Evolutionary conservation across 37 sponge, comb jelly and placozoan genomes (phyloP).

Genomic region (Ianthella basta): DNA sequence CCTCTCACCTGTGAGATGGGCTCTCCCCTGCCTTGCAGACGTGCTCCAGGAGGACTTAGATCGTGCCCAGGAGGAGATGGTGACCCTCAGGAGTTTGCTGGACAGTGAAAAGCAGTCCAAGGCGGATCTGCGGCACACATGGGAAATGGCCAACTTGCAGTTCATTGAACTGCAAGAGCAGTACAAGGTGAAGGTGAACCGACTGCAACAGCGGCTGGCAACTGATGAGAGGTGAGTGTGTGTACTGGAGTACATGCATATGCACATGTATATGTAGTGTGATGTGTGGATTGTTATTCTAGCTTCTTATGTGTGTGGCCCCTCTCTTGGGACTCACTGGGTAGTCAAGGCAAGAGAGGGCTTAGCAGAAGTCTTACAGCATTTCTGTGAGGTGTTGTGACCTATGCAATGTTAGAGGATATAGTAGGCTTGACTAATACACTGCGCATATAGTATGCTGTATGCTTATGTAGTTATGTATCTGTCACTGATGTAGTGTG

Average conservation of each 20-base stretch:
- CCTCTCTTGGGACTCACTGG: too few species aligned
- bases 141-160: slow-evolving; percentile 71
- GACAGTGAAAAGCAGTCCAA: slow-evolving; percentile 1
- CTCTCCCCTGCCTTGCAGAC: not conserved
- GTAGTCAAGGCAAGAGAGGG: too few species aligned
- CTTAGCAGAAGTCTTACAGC: too few species aligned
- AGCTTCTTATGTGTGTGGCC: too few species aligned
- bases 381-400: too few species aligned
- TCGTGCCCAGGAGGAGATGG: not conserved
- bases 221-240: slow-evolving; percentile 25
- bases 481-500: too few species aligned
- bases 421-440: too few species aligned
- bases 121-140: slow-evolving; percentile 46
- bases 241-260: not conserved
- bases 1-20: not conserved
- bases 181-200: slow-evolving; percentile 48
- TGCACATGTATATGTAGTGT: not conserved
- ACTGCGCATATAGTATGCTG: too few species aligned
- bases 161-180: slow-evolving; percentile 65
- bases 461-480: too few species aligned
- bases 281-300: not conserved
- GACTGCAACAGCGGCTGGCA: slow-evolving; percentile 43
- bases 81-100: not conserved
- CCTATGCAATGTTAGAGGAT: too few species aligned
- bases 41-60: slow-evolving; percentile 33